Evolutionary conservation across 2,113 vertebrate species (phyloP), one percentile per base, ranked within the genome.

Genomic region (Neotragus pygmaeus): DNA sequence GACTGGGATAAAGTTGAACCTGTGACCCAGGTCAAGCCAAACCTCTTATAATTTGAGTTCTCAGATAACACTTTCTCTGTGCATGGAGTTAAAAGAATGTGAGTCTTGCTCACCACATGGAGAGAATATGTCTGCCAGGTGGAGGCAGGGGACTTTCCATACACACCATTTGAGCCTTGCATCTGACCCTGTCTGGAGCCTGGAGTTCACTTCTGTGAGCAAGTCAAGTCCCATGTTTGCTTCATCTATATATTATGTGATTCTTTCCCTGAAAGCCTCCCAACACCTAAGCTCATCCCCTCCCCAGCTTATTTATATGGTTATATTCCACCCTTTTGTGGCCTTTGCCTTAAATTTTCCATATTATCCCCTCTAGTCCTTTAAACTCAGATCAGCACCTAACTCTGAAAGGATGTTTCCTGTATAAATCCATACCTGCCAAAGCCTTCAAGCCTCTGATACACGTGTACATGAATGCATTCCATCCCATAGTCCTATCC

Each of bases 341-440:
- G 21, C 51, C 43, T 93, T 73, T 78, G 15, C 55, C 70, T 86
- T 58, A 94, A 95, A 88, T 43, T 57, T 19, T 43, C 58, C 21
- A 33, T 33, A 36, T 77, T 14, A 23, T 89, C 12, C 57, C 57
- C 45, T 83, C 36, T 47, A 83, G 51, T n/a, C 86, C 55, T 97
- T 97, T 95, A 94, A 96, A 86, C 60, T 75, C 53, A 60, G 51
- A 53, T 89, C 49, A 83, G 95, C 90, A 47, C 27, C 49, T 87
- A 75, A 82, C 80, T 75, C 60, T 83, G 49, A 27, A 9, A 77
- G 28, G 19, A 86, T 16, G 7, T 16, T 58, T 84, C 23, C 57
- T 45, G 7, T 36, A 28, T 60, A 51, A 96, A 53, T 28, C 2
- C 16, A 70, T 13, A n/a, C 15, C 16, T 64, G 55, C 28, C 25